Percentiles rank a stretch among this genome's conserved stretches.
Evolutionary conservation across 2,888 invertebrate species (phyloP).

Genomic region (Lasioglossum oenotherae): DNA sequence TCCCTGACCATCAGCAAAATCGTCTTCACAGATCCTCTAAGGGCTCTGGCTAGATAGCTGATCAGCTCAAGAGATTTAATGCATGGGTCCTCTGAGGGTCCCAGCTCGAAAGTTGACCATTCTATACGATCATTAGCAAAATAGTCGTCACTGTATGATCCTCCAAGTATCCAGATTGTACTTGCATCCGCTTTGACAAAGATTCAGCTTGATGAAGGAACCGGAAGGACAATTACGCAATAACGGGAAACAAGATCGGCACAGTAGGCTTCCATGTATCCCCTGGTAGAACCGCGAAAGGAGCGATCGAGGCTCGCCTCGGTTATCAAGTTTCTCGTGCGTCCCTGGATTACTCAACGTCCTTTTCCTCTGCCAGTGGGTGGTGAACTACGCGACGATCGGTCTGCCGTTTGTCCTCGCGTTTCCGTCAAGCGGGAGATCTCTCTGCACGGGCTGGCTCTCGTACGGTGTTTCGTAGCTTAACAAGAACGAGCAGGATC

Average conservation of each 20-base stretch:
- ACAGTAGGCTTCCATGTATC: constrained; percentile 23
- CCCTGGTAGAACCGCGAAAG: constrained; percentile 29
- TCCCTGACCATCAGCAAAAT: no score
- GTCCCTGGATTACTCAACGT: constrained; percentile 67
- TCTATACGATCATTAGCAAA: no score
- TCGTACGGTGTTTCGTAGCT: constrained; percentile 45
- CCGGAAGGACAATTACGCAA: constrained; percentile 35
- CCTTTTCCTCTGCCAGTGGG: constrained; percentile 57
- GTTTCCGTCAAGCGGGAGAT: constrained; percentile 44
- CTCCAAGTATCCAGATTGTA: no score
- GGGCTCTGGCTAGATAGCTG: no score
- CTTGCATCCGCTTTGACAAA: background rate
- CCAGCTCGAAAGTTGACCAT: no score
- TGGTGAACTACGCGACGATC: constrained; percentile 58
- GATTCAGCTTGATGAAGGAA: background rate
- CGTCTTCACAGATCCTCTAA: no score
- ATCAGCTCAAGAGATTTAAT: no score
- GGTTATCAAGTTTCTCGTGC: constrained; percentile 66
- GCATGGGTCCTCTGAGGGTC: no score
- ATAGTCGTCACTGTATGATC: no score
- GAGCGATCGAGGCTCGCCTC: constrained; percentile 38
- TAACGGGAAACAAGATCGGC: constrained; percentile 46
- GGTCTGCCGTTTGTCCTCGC: constrained; percentile 38
- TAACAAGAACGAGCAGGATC: constrained; percentile 42
- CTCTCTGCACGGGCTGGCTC: constrained; percentile 24